phyloP scores from a whole-genome alignment of 2,113 vertebrate genomes.

The Aleadryas rufinucha region DNA sequence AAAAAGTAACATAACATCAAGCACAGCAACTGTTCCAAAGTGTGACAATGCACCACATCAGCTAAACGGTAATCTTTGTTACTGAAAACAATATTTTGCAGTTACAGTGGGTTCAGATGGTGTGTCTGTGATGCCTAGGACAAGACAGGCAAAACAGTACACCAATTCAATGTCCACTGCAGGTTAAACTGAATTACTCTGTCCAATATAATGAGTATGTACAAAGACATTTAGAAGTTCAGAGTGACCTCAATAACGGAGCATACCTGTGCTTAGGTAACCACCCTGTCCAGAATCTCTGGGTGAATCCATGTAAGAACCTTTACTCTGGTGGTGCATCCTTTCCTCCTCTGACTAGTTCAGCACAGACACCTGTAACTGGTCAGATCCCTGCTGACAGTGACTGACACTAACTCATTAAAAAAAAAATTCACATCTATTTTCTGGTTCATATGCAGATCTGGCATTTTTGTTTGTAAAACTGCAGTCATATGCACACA shows the following conservation, averaged over 20 bases:
- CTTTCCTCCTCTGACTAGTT: background rate
- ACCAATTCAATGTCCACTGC: fast-evolving
- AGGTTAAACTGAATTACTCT: background rate
- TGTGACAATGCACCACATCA: background rate
- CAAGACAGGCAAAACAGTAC: background rate
- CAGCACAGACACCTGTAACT: background rate
- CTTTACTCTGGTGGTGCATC: background rate
- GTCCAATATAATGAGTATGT: background rate
- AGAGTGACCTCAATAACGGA: background rate
- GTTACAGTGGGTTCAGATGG: background rate
- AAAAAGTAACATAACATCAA: background rate
- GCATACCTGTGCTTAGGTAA: background rate
- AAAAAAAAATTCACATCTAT: background rate
- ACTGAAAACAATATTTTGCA: background rate
- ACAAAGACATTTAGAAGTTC: background rate
- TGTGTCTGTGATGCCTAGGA: too few relatives aligned
- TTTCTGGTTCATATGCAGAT: background rate
- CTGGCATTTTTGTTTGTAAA: background rate
- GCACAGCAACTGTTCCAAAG: background rate
- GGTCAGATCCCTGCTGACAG: background rate
- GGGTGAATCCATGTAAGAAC: background rate
- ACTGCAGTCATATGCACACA: background rate
- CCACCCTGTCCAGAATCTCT: background rate
- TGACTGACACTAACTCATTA: fast-evolving
- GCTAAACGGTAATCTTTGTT: background rate